These are phyloP conservation scores for Nomada fucata DNA, from an alignment of 2,888 invertebrate species.

Conservation along the genomic window DNA sequence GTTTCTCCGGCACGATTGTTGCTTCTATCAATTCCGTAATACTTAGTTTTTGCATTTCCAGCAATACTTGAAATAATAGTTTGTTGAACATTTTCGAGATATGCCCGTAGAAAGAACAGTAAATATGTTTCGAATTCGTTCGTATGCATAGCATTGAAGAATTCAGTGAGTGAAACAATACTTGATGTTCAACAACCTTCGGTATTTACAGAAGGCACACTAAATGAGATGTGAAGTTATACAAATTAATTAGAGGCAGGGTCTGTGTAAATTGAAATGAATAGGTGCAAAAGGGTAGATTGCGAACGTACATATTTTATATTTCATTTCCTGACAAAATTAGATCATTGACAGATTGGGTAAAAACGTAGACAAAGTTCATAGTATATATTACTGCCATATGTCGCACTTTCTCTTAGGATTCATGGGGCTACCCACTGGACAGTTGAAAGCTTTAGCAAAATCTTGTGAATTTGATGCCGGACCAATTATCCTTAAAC, in stretches of 20 bases:
- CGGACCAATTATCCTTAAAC: constrained; percentile 53
- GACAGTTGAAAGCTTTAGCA: constrained; percentile 60
- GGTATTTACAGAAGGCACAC: background rate
- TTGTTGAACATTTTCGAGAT: background rate
- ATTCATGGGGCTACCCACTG: constrained; percentile 63
- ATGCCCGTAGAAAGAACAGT: too few species aligned
- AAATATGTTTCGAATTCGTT: too few species aligned
- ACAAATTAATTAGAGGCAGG: background rate
- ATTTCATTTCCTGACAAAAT: background rate
- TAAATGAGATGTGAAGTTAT: background rate
- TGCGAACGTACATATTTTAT: background rate
- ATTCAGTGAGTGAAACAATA: too few species aligned
- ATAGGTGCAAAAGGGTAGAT: background rate
- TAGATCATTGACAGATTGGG: background rate
- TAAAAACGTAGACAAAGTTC: background rate
- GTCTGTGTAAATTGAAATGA: background rate
- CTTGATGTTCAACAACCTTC: too few species aligned
- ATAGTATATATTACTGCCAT: constrained; percentile 28
- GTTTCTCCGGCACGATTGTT: background rate
- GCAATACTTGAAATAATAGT: background rate
- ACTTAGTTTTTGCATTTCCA: too few species aligned
- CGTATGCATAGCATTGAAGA: too few species aligned
- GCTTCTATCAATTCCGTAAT: too few species aligned
- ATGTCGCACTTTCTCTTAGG: constrained; percentile 62
- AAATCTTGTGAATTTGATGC: constrained; percentile 59